Evolutionary conservation across 2,888 invertebrate species (phyloP), one percentile per base, ranked within the genome.

Genomic region (Drosophila prostipennis): DNA sequence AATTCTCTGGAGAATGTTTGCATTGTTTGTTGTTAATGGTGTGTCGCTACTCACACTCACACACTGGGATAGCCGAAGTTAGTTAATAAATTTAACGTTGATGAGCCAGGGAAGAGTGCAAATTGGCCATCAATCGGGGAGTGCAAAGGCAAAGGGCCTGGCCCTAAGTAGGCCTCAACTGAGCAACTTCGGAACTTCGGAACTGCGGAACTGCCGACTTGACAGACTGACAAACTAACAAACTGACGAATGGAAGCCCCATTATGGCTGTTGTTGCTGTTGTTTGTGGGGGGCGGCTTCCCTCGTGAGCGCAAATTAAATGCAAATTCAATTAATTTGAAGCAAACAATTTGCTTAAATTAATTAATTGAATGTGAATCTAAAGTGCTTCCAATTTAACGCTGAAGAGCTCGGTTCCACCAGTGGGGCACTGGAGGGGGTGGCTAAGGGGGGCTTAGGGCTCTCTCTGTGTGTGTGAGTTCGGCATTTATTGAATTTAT

Each of bases 341-440:
- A 89, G 90, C 87, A 90, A 90, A 90, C 89, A 89, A 88, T 90
- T 89, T 90, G 90, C 89, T 89, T 89, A 87, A 89, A 89, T 90
- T 90, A 90, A 90, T 90, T 89, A 90, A 89, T 90, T 89, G 88
- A 89, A 90, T 89, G 84, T 79, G 81, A 82, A 82, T 84, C 80
- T 81, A 86, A 89, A 87, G 87, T 89, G 86, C 85, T 80, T 84
- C 76, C 83, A 86, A 83, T 79, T 81, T 76, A 77, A 79, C 76
- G 73, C 72, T 77, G 76, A 79, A 77, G 86, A 77, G 78, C 54
- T 49, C 71, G 55, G 32, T 11, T 48, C 37, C 40, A 36, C 69
- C 45, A 45, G 29, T 32, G 32, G 46, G 6, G 16, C 29, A 16
- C 32, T 16, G 32, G 11, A 32, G 61, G 36, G 29, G 60, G n/a